Conservation (phyloP, 2,797 vertebrate species). For the Leptodactylus fallax region DNA sequence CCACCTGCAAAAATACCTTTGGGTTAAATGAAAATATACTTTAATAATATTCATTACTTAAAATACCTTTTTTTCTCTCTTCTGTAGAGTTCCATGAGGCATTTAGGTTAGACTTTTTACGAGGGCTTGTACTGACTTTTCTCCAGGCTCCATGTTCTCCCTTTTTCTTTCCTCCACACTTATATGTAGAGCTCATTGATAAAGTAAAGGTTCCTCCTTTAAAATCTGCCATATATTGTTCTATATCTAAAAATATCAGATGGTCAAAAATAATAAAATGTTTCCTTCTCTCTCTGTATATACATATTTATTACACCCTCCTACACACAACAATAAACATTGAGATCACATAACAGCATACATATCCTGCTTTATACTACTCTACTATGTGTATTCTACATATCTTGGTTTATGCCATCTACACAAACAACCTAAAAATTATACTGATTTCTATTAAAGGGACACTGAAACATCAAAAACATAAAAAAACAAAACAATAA, state of each 20-base stretch:
- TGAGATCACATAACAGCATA: background rate
- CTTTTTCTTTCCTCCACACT: conserved; percentile 80
- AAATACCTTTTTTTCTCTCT: conserved; percentile 61
- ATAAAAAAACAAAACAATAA: background rate
- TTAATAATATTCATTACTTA: background rate
- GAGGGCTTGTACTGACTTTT: conserved; percentile 90
- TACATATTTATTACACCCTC: background rate
- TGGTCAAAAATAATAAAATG: background rate
- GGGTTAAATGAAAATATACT: background rate
- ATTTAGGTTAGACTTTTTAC: conserved; percentile 81
- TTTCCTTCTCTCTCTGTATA: no score
- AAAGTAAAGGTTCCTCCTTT: conserved; percentile 85
- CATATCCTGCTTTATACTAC: background rate
- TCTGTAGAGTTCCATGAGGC: conserved; percentile 77
- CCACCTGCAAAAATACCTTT: background rate
- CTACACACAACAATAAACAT: background rate
- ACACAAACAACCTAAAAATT: no score
- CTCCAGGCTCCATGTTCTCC: conserved; percentile 83
- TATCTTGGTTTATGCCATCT: no score
- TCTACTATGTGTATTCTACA: background rate
- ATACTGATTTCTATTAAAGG: background rate
- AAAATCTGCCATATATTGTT: conserved; percentile 85
- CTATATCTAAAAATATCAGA: conserved; percentile 82
- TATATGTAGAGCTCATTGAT: conserved; percentile 81
- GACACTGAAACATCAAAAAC: background rate